These are phyloP conservation scores for Monopis laevigella DNA, from an alignment of 2,888 invertebrate species.

Conservation along the genomic window DNA sequence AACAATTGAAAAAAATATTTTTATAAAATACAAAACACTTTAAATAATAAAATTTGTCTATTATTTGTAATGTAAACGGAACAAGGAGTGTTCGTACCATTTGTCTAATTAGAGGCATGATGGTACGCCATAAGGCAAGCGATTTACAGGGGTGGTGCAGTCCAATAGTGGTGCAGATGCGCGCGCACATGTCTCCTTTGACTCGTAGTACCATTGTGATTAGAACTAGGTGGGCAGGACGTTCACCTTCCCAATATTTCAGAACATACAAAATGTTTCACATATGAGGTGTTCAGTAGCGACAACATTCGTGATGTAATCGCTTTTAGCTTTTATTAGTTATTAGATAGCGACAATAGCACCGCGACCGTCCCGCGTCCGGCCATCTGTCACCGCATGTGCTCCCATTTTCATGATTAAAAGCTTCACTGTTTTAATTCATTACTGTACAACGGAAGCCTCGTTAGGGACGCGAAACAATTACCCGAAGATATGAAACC, in stretches of 20 bases:
- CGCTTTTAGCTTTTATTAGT: too few species aligned
- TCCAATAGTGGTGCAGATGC: constrained; percentile 51
- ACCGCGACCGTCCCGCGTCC: constrained; percentile 54
- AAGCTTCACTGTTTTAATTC: constrained; percentile 40
- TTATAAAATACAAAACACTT: background rate
- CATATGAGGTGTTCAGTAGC: too few species aligned
- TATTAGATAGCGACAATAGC: too few species aligned
- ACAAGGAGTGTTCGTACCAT: background rate
- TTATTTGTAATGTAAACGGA: too few species aligned
- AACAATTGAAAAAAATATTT: constrained; percentile 41
- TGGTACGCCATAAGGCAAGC: constrained; percentile 21
- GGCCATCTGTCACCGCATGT: constrained; percentile 64
- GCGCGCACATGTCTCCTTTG: constrained; percentile 41
- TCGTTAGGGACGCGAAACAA: constrained; percentile 36
- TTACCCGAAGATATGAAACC: too few species aligned
- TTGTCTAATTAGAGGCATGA: constrained; percentile 5
- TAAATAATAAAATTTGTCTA: too few species aligned
- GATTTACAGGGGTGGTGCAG: constrained; percentile 22
- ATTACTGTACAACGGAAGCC: constrained; percentile 50
- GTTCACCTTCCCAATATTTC: too few species aligned
- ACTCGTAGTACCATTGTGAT: too few species aligned
- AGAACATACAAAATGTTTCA: too few species aligned
- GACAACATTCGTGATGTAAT: too few species aligned
- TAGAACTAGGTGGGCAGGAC: too few species aligned
- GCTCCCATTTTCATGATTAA: constrained; percentile 49